phyloP scores from a whole-genome alignment of 2,797 vertebrate genomes.

The Dipus sagitta region DNA sequence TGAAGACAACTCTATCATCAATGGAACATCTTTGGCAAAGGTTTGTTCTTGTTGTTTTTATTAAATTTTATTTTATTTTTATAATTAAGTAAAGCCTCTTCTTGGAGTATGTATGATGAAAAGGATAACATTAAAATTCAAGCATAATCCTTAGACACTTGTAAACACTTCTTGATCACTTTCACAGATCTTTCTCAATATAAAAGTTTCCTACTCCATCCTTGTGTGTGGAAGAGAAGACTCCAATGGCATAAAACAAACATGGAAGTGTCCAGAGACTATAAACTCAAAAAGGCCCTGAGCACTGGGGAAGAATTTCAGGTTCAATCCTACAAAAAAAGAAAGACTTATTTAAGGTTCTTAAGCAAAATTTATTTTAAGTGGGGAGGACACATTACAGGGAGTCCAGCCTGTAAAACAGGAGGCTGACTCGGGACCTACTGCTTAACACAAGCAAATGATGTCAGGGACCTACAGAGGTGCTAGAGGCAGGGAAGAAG shows the following conservation, averaged over 20 bases:
- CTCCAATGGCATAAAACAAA: neutral
- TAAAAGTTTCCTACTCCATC: neutral
- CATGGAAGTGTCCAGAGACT: neutral
- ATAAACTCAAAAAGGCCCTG: neutral
- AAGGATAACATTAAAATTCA: neutral
- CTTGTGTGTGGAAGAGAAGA: neutral
- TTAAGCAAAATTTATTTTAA: neutral
- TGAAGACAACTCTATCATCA: neutral
- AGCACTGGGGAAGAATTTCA: neutral
- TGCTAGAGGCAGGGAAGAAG: neutral
- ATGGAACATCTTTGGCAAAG: neutral
- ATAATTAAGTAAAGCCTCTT: neutral
- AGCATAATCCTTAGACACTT: neutral
- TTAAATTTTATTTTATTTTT: neutral
- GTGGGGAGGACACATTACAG: neutral
- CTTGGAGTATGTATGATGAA: neutral
- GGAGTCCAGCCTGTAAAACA: neutral
- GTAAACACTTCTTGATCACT: neutral
- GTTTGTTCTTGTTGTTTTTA: neutral
- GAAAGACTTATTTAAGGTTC: neutral
- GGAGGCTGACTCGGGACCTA: neutral
- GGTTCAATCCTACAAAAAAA: neutral
- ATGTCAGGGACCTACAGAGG: neutral
- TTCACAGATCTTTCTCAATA: neutral
- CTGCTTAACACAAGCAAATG: neutral